Percentiles rank a stretch among this genome's conserved stretches.
Evolutionary conservation across 2,113 vertebrate genomes (phyloP).

Genomic region (Rhynchomys soricoides): DNA sequence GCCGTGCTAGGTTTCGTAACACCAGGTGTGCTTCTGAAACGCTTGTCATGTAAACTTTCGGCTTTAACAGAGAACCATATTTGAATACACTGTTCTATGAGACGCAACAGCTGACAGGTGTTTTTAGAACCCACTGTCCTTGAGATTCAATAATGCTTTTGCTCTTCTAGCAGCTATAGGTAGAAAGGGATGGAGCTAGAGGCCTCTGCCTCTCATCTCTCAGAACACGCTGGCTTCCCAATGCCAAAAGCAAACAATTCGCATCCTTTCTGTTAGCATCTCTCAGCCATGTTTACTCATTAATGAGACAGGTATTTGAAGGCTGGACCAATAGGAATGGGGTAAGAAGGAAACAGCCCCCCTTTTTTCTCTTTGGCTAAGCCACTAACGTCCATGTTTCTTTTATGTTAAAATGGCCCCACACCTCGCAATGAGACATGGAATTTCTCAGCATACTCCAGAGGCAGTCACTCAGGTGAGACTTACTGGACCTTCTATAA

Average conservation of each 20-base stretch:
- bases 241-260: background rate
- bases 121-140: constrained; percentile 9
- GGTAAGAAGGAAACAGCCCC: background rate
- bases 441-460: background rate
- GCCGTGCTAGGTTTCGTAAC: background rate
- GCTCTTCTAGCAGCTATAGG: too few relatives aligned
- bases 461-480: background rate
- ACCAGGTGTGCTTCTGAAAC: constrained; percentile 46
- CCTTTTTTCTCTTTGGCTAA: background rate
- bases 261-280: background rate
- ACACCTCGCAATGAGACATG: background rate
- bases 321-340: background rate
- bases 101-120: constrained; percentile 20
- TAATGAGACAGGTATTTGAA: background rate
- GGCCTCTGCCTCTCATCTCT: background rate
- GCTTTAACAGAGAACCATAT: constrained; percentile 11
- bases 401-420: background rate
- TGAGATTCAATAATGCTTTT: background rate
- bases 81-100: constrained; percentile 9
- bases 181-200: background rate
- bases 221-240: background rate
- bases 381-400: background rate
- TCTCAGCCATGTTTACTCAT: background rate
- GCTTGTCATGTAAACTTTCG: background rate
- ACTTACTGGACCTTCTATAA: background rate